Evolutionary conservation across 2,888 invertebrate species (phyloP).

Genomic region (Drosophila lacicola): DNA sequence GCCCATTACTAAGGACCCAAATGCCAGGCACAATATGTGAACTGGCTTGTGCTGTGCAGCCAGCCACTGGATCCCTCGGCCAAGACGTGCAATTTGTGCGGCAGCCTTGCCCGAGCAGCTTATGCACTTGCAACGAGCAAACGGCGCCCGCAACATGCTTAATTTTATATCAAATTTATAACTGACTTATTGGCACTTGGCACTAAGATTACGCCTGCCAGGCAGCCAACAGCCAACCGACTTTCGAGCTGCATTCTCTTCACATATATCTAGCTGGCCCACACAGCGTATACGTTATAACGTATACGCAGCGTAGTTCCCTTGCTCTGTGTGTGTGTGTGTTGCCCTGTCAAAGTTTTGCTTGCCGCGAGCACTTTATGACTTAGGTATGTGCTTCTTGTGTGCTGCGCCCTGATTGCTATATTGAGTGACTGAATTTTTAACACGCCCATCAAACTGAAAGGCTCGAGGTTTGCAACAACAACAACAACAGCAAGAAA

Average conservation of each 20-base stretch:
- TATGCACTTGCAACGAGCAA: conserved; percentile 6
- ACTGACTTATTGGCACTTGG: conserved; percentile 81
- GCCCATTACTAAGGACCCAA: conserved; percentile 42
- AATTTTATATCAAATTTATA: conserved; percentile 80
- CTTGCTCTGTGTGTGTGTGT: conserved; percentile 13
- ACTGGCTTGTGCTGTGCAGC: background rate
- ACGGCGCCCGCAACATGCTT: conserved; percentile 57
- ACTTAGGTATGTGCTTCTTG: conserved; percentile 39
- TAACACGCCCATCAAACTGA: conserved; percentile 55
- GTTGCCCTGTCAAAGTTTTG: conserved; percentile 50
- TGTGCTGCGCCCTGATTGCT: conserved; percentile 28
- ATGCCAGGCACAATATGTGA: conserved; percentile 54
- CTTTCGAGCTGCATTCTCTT: conserved; percentile 20
- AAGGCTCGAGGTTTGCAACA: conserved; percentile 27
- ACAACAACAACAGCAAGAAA: conserved; percentile 12
- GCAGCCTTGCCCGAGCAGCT: conserved; percentile 8
- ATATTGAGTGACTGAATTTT: conserved; percentile 46
- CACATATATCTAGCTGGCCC: conserved; percentile 9
- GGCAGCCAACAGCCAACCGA: conserved; percentile 30
- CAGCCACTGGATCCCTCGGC: background rate
- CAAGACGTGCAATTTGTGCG: conserved; percentile 53
- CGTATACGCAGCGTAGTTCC: conserved; percentile 55
- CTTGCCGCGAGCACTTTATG: conserved; percentile 49
- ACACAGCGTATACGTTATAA: conserved; percentile 47
- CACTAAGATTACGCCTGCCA: conserved; percentile 68